phyloP scores from a whole-genome alignment of 2,888 invertebrate species.

The Ptilodon capucinus region DNA sequence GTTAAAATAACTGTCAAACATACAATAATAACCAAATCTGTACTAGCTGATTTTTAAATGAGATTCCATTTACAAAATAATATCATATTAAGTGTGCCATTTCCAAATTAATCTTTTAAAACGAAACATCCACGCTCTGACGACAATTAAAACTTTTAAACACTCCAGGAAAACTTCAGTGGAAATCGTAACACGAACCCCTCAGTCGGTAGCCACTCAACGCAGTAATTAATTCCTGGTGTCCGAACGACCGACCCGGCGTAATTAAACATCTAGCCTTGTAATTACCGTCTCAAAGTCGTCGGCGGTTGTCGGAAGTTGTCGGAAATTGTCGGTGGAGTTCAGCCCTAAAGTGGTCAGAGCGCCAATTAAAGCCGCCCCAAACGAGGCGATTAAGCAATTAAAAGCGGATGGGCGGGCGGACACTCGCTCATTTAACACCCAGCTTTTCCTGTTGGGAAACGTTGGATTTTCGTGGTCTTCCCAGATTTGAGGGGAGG shows the following conservation, averaged over 20 bases:
- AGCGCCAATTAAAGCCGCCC: constrained; percentile 72
- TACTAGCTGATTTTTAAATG: too few relatives aligned
- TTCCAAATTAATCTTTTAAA: constrained; percentile 14
- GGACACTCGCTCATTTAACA: constrained; percentile 69
- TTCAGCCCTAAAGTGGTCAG: constrained; percentile 72
- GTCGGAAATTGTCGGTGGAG: constrained; percentile 56
- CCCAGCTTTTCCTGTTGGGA: constrained; percentile 60
- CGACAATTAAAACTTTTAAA: constrained; percentile 9
- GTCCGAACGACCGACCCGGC: constrained; percentile 63
- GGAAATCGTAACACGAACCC: constrained; percentile 52
- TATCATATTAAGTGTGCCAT: not conserved
- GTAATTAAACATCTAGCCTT: constrained; percentile 81
- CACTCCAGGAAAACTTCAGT: constrained; percentile 39
- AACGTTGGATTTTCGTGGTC: constrained; percentile 53
- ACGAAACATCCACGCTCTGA: constrained; percentile 25
- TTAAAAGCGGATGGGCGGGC: constrained; percentile 76
- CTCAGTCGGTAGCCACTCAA: constrained; percentile 44
- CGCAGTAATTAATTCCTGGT: constrained; percentile 72
- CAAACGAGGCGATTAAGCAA: constrained; percentile 77
- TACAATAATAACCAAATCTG: too few relatives aligned
- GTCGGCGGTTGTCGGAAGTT: constrained; percentile 63
- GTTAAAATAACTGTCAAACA: too few relatives aligned
- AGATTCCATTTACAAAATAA: not conserved
- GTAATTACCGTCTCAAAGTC: constrained; percentile 74
- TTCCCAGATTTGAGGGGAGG: constrained; percentile 34